Evolutionary conservation across 2,888 invertebrate genomes (phyloP), one percentile per base, ranked within the genome.

Genomic region (Lamproptera curius): DNA sequence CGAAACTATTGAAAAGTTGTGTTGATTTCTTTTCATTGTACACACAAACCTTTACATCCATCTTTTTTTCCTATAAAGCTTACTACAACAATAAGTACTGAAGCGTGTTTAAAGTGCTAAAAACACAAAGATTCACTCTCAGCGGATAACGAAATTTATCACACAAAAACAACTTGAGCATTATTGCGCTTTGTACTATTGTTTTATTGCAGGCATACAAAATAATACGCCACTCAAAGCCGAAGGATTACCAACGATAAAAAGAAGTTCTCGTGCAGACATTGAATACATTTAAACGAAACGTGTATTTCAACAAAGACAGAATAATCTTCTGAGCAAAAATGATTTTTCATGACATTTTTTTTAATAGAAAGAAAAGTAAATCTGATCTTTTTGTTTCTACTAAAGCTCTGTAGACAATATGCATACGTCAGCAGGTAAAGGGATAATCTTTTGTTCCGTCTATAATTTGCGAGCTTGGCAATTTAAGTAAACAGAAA

Each of bases 1-100:
- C 84, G 81, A 86, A 86, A 87, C 78, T 84, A 85, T 81, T 80
- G 74, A 62, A 76, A 62, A n/a, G n/a, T 57, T 61, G 56, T 57
- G 62, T 68, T 62, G 68, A 63, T 70, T 73, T 61, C 67, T 66
- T 70, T 35, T 37, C 14, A 8, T 16, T 34, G 13, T 13, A 11
- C 36, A 15, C 35, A 8, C 4, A 28, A 28, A 28, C 11, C 11
- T n/a, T 2, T 31, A 17, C 20, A 20, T 20, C 20, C 4, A 20
- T 20, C 14, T 20, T 33, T 6, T 42, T 10, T 4, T 36, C 11
- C 16, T 17, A 10, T 1, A 14, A 36, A 36, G 2, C 16, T 9
- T 9, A 15, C 35, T 16, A 26, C 9, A 1, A 31, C 5, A 31
- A 11, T 13, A 11, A 28, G 16, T 8, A 17, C 16, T 33, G 17